A percentile compares a stretch with the other conserved stretches of the same genome.
phyloP scores from a whole-genome alignment of 2,888 invertebrate genomes.

The Digitonthophagus gazella region DNA sequence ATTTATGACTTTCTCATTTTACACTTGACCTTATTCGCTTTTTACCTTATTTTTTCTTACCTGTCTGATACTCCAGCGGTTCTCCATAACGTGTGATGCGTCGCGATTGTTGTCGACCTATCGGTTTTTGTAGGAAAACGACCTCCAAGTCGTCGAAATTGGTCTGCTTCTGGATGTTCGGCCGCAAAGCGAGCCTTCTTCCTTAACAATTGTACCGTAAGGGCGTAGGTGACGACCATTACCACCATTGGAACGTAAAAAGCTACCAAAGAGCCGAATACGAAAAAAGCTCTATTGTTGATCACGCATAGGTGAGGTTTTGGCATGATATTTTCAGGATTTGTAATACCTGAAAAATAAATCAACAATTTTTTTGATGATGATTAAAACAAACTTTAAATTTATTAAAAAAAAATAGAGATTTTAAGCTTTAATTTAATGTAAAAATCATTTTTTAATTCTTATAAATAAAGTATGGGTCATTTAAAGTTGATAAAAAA shows the following conservation, averaged over 20 bases:
- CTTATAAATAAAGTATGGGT: too few species aligned
- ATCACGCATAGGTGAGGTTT: conserved; percentile 73
- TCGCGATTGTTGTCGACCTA: conserved; percentile 41
- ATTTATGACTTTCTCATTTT: neutral
- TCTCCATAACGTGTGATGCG: conserved; percentile 46
- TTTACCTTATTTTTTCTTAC: conserved; percentile 32
- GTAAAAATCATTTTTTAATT: too few species aligned
- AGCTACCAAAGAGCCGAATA: conserved; percentile 88
- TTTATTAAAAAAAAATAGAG: too few species aligned
- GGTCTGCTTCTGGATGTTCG: conserved; percentile 61
- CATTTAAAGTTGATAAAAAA: too few species aligned
- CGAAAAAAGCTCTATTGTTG: conserved; percentile 82
- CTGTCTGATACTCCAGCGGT: conserved; percentile 46
- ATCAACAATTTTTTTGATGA: neutral
- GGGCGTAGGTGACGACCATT: conserved; percentile 89
- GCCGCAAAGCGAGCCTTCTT: conserved; percentile 74
- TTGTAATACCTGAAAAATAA: conserved; percentile 64
- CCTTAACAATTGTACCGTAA: conserved; percentile 84
- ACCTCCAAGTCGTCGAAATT: conserved; percentile 56
- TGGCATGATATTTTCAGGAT: conserved; percentile 79
- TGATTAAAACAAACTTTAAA: too few species aligned
- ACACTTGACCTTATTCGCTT: too few species aligned
- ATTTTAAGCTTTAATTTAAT: too few species aligned
- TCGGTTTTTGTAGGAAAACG: conserved; percentile 45
- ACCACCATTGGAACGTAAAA: conserved; percentile 95